phyloP scores from a whole-genome alignment of 1,140 invertebrate genomes.

The Trissolcus basalis region DNA sequence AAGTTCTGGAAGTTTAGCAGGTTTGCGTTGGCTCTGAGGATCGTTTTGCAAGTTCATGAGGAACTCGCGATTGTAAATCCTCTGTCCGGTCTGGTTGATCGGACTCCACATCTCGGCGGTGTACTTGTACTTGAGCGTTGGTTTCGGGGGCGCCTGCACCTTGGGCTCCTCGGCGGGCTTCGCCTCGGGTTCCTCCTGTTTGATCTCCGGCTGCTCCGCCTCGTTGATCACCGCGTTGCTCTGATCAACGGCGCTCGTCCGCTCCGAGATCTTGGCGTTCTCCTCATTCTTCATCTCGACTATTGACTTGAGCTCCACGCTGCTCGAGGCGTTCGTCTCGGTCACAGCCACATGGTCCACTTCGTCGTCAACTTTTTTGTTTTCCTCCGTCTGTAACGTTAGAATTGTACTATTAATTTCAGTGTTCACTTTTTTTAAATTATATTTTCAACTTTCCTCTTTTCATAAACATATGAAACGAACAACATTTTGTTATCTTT shows the following conservation, averaged over 20 bases:
- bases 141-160: constrained; percentile 3
- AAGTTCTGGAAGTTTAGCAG: constrained; percentile 80
- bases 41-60: constrained; percentile 84
- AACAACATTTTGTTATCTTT: too few relatives aligned
- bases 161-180: neutral
- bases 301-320: constrained; percentile 64
- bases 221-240: too few relatives aligned
- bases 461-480: too few relatives aligned
- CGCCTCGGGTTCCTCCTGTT: neutral
- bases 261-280: constrained; percentile 71
- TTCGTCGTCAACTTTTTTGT: constrained; percentile 63
- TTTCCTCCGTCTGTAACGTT: constrained; percentile 32
- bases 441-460: too few relatives aligned
- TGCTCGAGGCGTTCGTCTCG: constrained; percentile 2
- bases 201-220: neutral
- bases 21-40: constrained; percentile 84
- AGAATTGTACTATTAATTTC: too few relatives aligned
- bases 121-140: constrained; percentile 72
- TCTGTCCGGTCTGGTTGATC: constrained; percentile 86
- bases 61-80: constrained; percentile 87
- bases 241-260: neutral
- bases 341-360: constrained; percentile 66
- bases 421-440: too few relatives aligned
- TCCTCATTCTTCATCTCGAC: constrained; percentile 77
- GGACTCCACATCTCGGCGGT: constrained; percentile 90